Base-by-base conservation (phyloP, 2,888 invertebrate genomes). In the Drosophila nr. medialis region DNA sequence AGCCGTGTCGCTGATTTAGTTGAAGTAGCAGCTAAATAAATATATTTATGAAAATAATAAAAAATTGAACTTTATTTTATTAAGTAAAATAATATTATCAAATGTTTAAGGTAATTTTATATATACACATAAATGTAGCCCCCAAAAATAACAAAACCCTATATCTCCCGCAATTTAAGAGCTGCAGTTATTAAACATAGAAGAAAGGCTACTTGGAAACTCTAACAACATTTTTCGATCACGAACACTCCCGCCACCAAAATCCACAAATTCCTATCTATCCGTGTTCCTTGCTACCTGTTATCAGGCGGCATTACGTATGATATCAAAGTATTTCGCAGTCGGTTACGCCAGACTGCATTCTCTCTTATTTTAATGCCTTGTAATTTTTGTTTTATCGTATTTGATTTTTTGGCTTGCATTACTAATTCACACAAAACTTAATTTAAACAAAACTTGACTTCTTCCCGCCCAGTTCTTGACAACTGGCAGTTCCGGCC, bases 191-290 rank as follows among this genome's bases (percentile, higher is more conserved):
- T 8, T 8, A 40, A n/a, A 40, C 38, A 0, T n/a, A n/a, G 40
- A n/a, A 4, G 40, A 10, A n/a, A n/a, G 4, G 1, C n/a, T n/a
- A 10, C n/a, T 11, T 11, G n/a, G n/a, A 38, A 40, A 8, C 38
- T 40, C 4, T 24, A 10, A 0, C n/a, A 38, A 38, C 8, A n/a
- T 38, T n/a, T 38, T 4, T 38, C n/a, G 4, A 4, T 4, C n/a
- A 8, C 4, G 4, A 4, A 0, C 40, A 40, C 8, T 10, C 0
- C 10, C n/a, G 3, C 0, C 0, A 0, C n/a, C 11, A 21, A 40
- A 40, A n/a, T 21, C 2, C 10, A 8, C 1, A 40, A 40, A 10
- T 10, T 1, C n/a, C 7, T n/a, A n/a, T n/a, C n/a, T n/a, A n/a
- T n/a, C 11, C 21, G 21, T 21, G 21, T 42, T 11, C 1, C 2